Evolutionary conservation across 1,140 invertebrate species (phyloP), one percentile per base, ranked within the genome.

Genomic region (Psix sp.): DNA sequence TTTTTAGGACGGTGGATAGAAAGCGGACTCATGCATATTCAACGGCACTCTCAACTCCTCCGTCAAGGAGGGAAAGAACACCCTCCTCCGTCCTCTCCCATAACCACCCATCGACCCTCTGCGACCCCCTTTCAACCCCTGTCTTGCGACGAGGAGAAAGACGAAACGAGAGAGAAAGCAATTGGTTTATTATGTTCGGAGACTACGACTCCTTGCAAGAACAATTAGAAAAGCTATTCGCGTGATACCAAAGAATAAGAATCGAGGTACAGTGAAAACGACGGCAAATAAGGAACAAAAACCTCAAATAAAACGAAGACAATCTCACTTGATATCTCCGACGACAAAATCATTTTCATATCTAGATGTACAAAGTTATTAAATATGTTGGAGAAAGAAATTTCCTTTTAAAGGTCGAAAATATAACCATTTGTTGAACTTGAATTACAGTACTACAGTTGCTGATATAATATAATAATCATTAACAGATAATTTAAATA

Each of bases 31-130:
- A 86, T 86, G 86, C 85, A 87, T 87, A 86, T 87, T 86, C 86
- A 87, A 85, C 83, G 80, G 84, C 82, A 87, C 85, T 87, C 86
- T 86, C 84, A 84, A 87, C 86, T 87, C 85, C 86, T 87, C 85
- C 86, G 84, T 87, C 84, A 87, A 84, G 81, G 86, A 87, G 86
- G 85, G 84, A 86, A 86, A 86, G 84, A 86, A 86, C 85, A 83
- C 82, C 80, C 83, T n/a, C 82, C 80, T 76, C 73, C 70, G 39
- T 54, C 59, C 51, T 52, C 73, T 62, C 63, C 72, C 52, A 54
- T 71, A 59, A 57, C 59, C 77, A 39, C 70, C 74, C 72, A 46
- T 54, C 63, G 60, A 70, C 63, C 62, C 49, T 66, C 68, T 74
- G 71, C 70, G 40, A 63, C 65, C 39, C 71, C 66, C 71, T 67